A percentile compares a stretch with the other conserved stretches of the same genome.
phyloP scores from a whole-genome alignment of 2,797 vertebrate species.

The Clarias laeviceps region DNA sequence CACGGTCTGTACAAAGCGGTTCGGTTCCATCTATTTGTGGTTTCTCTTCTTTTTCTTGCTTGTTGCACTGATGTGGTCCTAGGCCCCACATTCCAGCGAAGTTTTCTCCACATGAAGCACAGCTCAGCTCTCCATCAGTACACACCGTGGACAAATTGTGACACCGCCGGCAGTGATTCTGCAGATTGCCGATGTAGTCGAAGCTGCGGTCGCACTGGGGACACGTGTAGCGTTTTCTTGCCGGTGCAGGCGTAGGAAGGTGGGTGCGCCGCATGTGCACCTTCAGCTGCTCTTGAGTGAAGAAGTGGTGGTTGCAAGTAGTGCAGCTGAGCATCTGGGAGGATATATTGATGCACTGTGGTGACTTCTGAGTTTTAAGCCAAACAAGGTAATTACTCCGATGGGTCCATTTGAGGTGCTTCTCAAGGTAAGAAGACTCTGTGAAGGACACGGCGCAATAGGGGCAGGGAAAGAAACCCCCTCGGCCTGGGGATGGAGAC shows the following conservation, averaged over 20 bases:
- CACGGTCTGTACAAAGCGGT: conserved; percentile 70
- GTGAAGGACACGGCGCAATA: conserved; percentile 77
- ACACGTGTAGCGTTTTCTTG: conserved; percentile 73
- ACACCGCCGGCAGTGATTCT: conserved; percentile 77
- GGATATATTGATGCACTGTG: conserved; percentile 61
- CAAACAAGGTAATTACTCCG: conserved; percentile 73
- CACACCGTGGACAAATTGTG: conserved; percentile 72
- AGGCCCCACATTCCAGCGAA: conserved; percentile 76
- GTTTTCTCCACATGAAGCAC: conserved; percentile 71
- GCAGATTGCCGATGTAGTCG: conserved; percentile 76
- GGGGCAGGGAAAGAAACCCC: conserved; percentile 70
- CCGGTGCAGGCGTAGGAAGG: conserved; percentile 63
- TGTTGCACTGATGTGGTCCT: conserved; percentile 74
- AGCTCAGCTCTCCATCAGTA: conserved; percentile 71
- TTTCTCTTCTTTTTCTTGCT: conserved; percentile 49
- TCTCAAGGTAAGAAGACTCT: conserved; percentile 73
- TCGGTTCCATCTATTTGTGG: conserved; percentile 39
- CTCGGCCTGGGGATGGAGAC: conserved; percentile 56
- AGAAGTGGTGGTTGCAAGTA: conserved; percentile 67
- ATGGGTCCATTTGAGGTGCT: conserved; percentile 79
- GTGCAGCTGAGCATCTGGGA: conserved; percentile 67
- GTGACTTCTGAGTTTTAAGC: conserved; percentile 69
- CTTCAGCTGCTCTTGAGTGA: conserved; percentile 68
- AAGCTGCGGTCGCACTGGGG: conserved; percentile 78
- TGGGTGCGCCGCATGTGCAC: conserved; percentile 68